A percentile compares a stretch with the other conserved stretches of the same genome.
phyloP scores from a whole-genome alignment of 2,888 invertebrate genomes.

The Heliconius ismenius region DNA sequence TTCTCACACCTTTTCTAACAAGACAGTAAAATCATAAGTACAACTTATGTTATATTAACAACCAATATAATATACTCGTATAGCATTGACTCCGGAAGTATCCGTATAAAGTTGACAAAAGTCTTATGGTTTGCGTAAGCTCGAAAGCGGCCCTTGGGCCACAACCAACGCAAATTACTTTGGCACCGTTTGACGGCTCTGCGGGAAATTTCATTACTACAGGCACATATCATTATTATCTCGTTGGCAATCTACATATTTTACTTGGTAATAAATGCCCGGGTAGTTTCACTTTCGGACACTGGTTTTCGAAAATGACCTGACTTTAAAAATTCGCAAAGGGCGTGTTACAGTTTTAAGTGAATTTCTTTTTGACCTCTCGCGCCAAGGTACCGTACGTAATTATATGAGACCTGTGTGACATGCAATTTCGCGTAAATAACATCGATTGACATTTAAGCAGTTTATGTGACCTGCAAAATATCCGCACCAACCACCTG shows the following conservation, averaged over 20 bases:
- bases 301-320: slow-evolving; percentile 81
- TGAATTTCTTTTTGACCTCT: slow-evolving; percentile 82
- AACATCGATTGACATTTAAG: slow-evolving; percentile 73
- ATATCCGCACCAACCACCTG: slow-evolving; percentile 35
- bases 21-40: not conserved
- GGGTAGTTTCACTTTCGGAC: slow-evolving; percentile 81
- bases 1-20: not conserved
- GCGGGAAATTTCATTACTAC: slow-evolving; percentile 83
- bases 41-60: not conserved
- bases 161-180: slow-evolving; percentile 81
- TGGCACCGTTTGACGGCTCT: slow-evolving; percentile 82
- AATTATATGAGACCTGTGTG: slow-evolving; percentile 67
- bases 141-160: slow-evolving; percentile 81
- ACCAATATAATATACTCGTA: not conserved
- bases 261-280: slow-evolving; percentile 80
- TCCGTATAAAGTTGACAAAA: slow-evolving; percentile 62
- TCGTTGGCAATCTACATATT: slow-evolving; percentile 81
- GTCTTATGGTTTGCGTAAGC: slow-evolving; percentile 78
- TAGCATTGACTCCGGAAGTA: slow-evolving; percentile 35
- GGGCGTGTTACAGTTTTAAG: slow-evolving; percentile 81
- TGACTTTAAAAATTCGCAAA: slow-evolving; percentile 76
- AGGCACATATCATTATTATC: slow-evolving; percentile 83
- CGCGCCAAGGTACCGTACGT: slow-evolving; percentile 74
- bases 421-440: slow-evolving; percentile 74
- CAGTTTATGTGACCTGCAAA: slow-evolving; percentile 44